Base-by-base conservation (phyloP, 2,888 invertebrate genomes). In the Chironomus tentans region DNA sequence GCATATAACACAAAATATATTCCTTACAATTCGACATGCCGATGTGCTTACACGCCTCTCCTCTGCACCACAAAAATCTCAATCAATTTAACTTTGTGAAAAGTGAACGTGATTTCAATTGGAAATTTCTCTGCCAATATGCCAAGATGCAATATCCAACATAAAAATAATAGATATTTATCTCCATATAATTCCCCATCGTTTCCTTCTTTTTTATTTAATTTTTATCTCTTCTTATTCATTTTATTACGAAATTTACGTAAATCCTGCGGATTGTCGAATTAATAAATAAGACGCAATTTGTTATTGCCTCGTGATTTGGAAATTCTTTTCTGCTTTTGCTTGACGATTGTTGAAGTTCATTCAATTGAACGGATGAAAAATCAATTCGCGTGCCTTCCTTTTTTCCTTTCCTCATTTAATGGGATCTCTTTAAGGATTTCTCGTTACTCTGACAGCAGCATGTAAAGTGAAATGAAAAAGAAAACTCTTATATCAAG, bases 91-190 rank as follows among this genome's bases (percentile, higher is more conserved):
- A 74, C 74, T 73, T 47, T 56, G 56, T 56, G 15, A 22, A 68
- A 28, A 65, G 72, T 61, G 74, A 68, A 74, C 74, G 74, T 74
- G 74, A 74, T 74, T 74, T 74, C 74, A 74, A 74, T 74, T 74
- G 65, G 47, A 74, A 74, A 74, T 68, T 74, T 18, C 21, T 65
- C 24, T 65, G 15, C 18, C 56, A 56, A n/a, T 56, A 38, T 10
- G 38, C 56, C 56, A n/a, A 56, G 7, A 15, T n/a, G 18, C 18
- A 15, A 56, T 56, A n/a, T 18, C 18, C 56, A 56, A 56, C 7
- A 15, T 56, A 56, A 15, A n/a, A 56, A n/a, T 46, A 69, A 47
- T 47, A 13, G 70, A 70, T 70, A 70, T 70, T 70, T 70, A 70
- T 70, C 70, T 50, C 10, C 70, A 24, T 48, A 70, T 70, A 70